Conservation (phyloP, 2,888 invertebrate genomes). For the Drosophila emarginata region DNA sequence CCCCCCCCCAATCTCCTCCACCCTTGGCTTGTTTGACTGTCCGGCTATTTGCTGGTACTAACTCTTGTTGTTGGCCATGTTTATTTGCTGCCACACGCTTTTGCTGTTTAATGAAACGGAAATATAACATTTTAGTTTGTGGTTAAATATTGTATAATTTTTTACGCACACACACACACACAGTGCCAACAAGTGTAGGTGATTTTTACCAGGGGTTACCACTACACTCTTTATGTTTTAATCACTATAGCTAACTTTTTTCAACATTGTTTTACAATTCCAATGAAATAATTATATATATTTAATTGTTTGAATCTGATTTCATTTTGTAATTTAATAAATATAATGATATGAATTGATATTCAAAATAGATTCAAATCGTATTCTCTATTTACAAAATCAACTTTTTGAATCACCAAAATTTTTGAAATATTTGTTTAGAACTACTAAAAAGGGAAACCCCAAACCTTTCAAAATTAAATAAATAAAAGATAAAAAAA, state of each 20-base stretch:
- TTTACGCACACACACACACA: constrained; percentile 25
- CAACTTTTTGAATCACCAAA: too few species aligned
- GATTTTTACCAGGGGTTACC: background rate
- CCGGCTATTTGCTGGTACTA: constrained; percentile 59
- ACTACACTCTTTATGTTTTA: background rate
- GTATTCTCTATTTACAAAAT: too few species aligned
- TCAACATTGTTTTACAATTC: background rate
- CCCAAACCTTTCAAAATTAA: too few species aligned
- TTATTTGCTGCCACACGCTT: constrained; percentile 59
- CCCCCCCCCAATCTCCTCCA: background rate
- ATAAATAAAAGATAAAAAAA: too few species aligned
- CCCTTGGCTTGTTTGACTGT: constrained; percentile 33
- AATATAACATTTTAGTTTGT: constrained; percentile 66
- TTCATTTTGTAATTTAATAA: background rate
- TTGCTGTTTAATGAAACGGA: constrained; percentile 69
- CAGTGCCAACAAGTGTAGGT: background rate
- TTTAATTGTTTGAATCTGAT: background rate
- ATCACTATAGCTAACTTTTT: background rate
- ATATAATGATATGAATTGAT: background rate
- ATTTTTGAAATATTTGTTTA: too few species aligned
- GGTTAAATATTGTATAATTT: constrained; percentile 61
- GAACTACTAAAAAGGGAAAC: too few species aligned
- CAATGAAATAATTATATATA: background rate
- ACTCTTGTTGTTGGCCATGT: constrained; percentile 33
- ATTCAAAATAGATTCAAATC: too few species aligned